These are phyloP conservation scores for Lepus americanus DNA, from an alignment of 2,113 vertebrate species.

Conservation along the genomic window DNA sequence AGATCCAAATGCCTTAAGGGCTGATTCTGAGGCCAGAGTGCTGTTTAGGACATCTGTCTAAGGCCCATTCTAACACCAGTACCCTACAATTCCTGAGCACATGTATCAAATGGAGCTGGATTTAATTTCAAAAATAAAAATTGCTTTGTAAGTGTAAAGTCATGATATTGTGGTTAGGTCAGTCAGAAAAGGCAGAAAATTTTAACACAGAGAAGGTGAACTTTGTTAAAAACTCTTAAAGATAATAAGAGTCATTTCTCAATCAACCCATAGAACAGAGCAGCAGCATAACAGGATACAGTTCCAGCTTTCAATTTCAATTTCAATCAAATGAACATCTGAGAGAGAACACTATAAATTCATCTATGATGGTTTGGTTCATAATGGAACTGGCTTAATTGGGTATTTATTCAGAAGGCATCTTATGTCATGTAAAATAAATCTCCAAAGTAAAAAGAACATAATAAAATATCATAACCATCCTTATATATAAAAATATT, in stretches of 20 bases:
- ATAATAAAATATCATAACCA: constrained; percentile 12
- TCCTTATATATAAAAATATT: neutral
- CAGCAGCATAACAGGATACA: neutral
- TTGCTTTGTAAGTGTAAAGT: neutral
- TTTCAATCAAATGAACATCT: neutral
- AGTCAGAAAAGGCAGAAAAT: constrained; percentile 23
- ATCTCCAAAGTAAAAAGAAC: neutral
- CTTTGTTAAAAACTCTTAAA: constrained; percentile 46
- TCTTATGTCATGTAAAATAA: constrained; percentile 31
- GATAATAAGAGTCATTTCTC: neutral
- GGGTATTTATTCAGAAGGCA: constrained; percentile 13
- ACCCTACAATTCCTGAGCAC: neutral
- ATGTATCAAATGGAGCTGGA: constrained; percentile 26
- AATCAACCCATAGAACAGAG: neutral
- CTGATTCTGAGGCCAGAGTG: too few relatives aligned
- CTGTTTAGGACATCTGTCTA: neutral
- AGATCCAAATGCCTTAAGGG: too few relatives aligned
- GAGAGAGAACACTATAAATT: constrained; percentile 25
- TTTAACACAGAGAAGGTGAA: neutral
- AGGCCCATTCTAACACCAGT: neutral
- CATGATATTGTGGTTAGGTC: neutral
- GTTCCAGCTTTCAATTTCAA: neutral
- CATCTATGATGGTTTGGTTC: neutral
- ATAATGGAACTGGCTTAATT: neutral
- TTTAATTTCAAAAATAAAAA: constrained; percentile 46